Conservation (phyloP, 2,888 invertebrate genomes). For the Lysandra bellargus region DNA sequence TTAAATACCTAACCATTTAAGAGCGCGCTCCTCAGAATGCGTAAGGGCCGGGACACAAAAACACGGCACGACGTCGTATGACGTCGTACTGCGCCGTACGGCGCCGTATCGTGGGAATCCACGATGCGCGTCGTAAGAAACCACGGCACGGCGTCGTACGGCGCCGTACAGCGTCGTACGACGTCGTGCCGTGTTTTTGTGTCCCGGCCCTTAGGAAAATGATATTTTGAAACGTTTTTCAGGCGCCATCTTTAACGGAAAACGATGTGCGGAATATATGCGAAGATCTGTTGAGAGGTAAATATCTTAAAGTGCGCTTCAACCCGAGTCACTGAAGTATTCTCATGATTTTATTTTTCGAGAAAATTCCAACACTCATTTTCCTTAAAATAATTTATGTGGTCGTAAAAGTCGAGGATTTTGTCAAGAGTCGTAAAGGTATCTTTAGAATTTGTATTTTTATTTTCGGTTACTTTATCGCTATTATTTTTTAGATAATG, state of each 20-base stretch:
- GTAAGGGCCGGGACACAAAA: background rate
- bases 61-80: too few relatives aligned
- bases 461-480: background rate
- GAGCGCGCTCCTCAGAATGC: background rate
- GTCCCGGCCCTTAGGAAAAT: background rate
- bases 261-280: constrained; percentile 90
- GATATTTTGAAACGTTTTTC: constrained; percentile 46
- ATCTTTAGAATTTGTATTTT: background rate
- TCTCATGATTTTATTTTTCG: constrained; percentile 10
- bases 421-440: constrained; percentile 4
- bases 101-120: too few relatives aligned
- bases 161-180: too few relatives aligned
- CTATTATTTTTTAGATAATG: background rate
- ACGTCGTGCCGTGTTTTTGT: too few relatives aligned
- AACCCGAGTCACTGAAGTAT: background rate
- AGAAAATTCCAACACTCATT: background rate
- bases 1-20: background rate
- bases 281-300: constrained; percentile 88
- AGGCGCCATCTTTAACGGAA: constrained; percentile 85
- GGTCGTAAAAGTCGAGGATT: background rate
- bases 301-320: background rate
- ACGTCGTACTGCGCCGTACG: too few relatives aligned
- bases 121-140: too few relatives aligned
- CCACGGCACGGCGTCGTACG: too few relatives aligned
- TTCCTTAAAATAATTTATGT: background rate